Base-by-base conservation (phyloP, 2,113 vertebrate genomes). In the Thomomys bottae region DNA sequence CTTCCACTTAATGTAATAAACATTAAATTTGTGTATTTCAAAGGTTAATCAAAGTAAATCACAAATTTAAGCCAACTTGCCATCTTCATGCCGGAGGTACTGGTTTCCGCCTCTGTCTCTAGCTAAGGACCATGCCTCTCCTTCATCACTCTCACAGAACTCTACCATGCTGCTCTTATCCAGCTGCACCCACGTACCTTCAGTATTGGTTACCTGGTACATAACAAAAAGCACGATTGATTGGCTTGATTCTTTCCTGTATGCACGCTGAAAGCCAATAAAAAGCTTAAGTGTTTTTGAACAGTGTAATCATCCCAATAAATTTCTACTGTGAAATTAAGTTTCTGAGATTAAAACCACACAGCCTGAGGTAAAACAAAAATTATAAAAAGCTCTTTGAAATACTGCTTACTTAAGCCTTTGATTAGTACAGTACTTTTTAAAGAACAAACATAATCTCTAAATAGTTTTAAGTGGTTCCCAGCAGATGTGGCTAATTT, bases 111-210 rank as follows among this genome's bases (percentile, higher is more conserved):
- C 99, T 97, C 98, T 98, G 98, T 99, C 99, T 98, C 99, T 98
- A 97, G 99, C 98, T 98, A 99, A 97, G 0, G 99, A 99, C 99
- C 99, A 99, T 3, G 99, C 99, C 95, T 99, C 99, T 59, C 99
- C 99, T 96, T 99, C 99, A 96, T 99, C 99, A 88, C 98, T 99
- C 98, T 99, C 99, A 98, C 99, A 99, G 98, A 99, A 99, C 96
- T 99, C 99, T 97, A 99, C 99, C 96, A 99, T 99, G 97, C 99
- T 99, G 98, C 99, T 99, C 98, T 99, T 99, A 98, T 99, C 99
- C 98, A 99, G 98, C 91, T 99, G 99, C 84, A 99, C 99, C 99
- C 99, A 99, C 0, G 99, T 98, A 94, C 99, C 99, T 98, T 99
- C 99, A 87, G 98, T 98, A 98, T 99, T 99, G 97, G 99, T 98